Conservation (phyloP, 2,888 invertebrate species). For the Silvanus unidentatus region DNA sequence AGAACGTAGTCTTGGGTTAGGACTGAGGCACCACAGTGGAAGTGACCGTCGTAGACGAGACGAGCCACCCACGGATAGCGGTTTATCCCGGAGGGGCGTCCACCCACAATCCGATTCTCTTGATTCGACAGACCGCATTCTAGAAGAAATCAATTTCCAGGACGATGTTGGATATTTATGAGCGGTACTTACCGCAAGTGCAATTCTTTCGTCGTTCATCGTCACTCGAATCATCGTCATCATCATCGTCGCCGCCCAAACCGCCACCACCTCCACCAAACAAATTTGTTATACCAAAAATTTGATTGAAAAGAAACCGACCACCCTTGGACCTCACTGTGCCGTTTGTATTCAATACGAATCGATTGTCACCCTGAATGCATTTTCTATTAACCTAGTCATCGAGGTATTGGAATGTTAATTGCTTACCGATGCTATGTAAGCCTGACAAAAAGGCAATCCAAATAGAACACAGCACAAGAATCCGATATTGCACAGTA, state of each 20-base stretch:
- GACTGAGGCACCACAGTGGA: conserved; percentile 81
- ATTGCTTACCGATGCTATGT: no score
- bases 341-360: no score
- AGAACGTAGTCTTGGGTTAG: conserved; percentile 78
- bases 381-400: no score
- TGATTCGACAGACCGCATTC: conserved; percentile 80
- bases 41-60: conserved; percentile 80
- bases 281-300: conserved; percentile 61
- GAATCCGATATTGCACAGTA: neutral
- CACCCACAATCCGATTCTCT: conserved; percentile 82
- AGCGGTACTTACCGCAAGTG: conserved; percentile 60
- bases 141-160: conserved; percentile 41
- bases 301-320: conserved; percentile 66
- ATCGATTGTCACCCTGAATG: no score
- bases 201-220: conserved; percentile 58
- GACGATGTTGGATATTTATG: no score
- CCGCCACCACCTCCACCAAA: conserved; percentile 50
- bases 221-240: conserved; percentile 41
- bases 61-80: conserved; percentile 85
- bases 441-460: neutral
- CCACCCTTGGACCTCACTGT: conserved; percentile 33
- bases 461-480: conserved; percentile 6
- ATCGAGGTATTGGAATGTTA: conserved; percentile 6
- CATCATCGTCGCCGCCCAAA: conserved; percentile 57
- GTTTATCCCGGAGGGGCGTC: conserved; percentile 73